These are phyloP conservation scores for Hystrix cristata DNA, from an alignment of 2,113 vertebrate species.

Conservation along the genomic window DNA sequence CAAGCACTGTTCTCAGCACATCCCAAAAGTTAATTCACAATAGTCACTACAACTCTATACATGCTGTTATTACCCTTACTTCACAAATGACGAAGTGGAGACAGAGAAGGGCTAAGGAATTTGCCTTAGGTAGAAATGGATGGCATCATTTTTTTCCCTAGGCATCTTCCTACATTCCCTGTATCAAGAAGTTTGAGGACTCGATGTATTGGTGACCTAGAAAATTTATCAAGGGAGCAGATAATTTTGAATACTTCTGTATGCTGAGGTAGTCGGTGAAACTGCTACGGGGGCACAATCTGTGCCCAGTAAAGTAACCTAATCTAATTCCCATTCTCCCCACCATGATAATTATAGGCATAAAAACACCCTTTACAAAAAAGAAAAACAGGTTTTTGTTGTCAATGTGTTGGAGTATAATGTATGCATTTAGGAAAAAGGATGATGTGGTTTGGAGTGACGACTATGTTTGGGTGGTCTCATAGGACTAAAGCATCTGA, in stretches of 20 bases:
- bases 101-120: background rate
- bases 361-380: slow-evolving; percentile 59
- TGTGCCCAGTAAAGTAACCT: slow-evolving; percentile 30
- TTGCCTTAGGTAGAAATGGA: slow-evolving; percentile 39
- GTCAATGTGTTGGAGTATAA: slow-evolving; percentile 60
- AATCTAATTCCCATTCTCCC: slow-evolving; percentile 69
- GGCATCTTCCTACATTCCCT: background rate
- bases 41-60: background rate
- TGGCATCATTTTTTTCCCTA: background rate
- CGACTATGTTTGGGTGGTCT: slow-evolving; percentile 67
- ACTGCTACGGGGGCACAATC: background rate
- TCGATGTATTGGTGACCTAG: background rate
- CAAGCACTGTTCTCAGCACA: slow-evolving; percentile 18
- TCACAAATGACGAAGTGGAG: slow-evolving; percentile 40
- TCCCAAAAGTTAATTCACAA: background rate
- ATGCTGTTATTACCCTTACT: background rate
- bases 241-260: slow-evolving; percentile 30
- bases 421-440: slow-evolving; percentile 71
- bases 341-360: slow-evolving; percentile 62
- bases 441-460: slow-evolving; percentile 60
- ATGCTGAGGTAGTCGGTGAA: slow-evolving; percentile 40
- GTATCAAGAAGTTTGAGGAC: background rate
- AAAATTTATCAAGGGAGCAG: slow-evolving; percentile 39
- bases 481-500: slow-evolving; percentile 68
- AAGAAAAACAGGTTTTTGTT: slow-evolving; percentile 64